A percentile compares a stretch with the other conserved stretches of the same genome.
Conservation (phyloP, 2,888 invertebrate genomes). For the Baronia brevicornis region DNA sequence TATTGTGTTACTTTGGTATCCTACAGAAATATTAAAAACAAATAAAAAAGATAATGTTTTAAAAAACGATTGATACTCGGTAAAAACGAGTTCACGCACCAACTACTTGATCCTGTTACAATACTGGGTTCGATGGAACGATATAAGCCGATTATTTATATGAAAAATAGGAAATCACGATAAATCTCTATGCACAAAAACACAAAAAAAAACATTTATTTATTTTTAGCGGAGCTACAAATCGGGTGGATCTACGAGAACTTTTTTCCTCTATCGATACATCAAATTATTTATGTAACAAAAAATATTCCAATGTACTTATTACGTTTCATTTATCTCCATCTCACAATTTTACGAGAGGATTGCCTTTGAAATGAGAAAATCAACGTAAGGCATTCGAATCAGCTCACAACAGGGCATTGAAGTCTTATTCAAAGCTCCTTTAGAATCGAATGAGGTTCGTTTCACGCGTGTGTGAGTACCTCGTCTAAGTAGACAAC, state of each 20-base stretch:
- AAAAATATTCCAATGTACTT: constrained; percentile 14
- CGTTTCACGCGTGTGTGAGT: constrained; percentile 44
- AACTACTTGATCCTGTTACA: constrained; percentile 62
- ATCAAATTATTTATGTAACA: constrained; percentile 5
- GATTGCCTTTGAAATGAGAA: constrained; percentile 35
- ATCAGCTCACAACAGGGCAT: constrained; percentile 36
- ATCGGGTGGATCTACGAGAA: constrained; percentile 6
- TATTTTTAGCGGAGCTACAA: constrained; percentile 9
- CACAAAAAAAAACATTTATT: constrained; percentile 3
- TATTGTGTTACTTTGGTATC: too few species aligned
- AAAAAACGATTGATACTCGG: constrained; percentile 50
- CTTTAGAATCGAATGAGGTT: constrained; percentile 37
- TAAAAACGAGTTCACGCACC: constrained; percentile 57
- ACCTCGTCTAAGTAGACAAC: constrained; percentile 27
- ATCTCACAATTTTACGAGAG: constrained; percentile 26
- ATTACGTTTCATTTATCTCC: constrained; percentile 20
- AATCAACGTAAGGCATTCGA: constrained; percentile 39
- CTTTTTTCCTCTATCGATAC: constrained; percentile 7
- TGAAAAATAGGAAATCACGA: constrained; percentile 31
- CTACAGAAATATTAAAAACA: too few species aligned
- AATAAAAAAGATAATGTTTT: constrained; percentile 9
- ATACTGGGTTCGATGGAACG: constrained; percentile 58
- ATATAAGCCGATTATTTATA: constrained; percentile 63
- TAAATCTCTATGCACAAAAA: constrained; percentile 11
- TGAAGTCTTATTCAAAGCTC: constrained; percentile 34